phyloP scores from a whole-genome alignment of 2,888 invertebrate genomes.

The Cephonodes hylas region DNA sequence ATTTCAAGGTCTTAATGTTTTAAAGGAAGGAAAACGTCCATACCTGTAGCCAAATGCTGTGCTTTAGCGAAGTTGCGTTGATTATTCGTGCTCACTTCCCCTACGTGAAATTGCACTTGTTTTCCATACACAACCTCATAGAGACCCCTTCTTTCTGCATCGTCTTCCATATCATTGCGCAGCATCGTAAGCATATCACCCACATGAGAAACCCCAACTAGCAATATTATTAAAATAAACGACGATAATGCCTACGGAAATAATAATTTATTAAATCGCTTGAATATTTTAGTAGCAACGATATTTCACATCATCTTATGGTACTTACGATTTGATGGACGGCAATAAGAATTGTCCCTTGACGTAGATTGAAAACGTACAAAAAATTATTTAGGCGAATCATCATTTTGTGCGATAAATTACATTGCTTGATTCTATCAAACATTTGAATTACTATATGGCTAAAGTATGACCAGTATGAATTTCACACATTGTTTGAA shows the following conservation, averaged over 20 bases:
- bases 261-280: not conserved
- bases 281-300: not conserved
- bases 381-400: constrained; percentile 73
- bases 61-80: constrained; percentile 76
- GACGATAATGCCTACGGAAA: constrained; percentile 69
- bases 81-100: constrained; percentile 71
- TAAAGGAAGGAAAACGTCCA: not conserved
- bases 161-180: constrained; percentile 76
- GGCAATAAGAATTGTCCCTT: constrained; percentile 78
- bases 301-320: not conserved
- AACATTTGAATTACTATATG: constrained; percentile 64
- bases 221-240: constrained; percentile 69
- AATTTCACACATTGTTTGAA: constrained; percentile 60
- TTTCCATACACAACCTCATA: constrained; percentile 61
- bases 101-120: constrained; percentile 59
- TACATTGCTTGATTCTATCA: constrained; percentile 68
- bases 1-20: not conserved
- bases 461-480: constrained; percentile 43
- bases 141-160: constrained; percentile 69
- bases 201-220: constrained; percentile 74
- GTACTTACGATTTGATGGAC: constrained; percentile 79
- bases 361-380: constrained; percentile 76
- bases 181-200: constrained; percentile 74
- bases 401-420: constrained; percentile 67
- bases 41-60: constrained; percentile 73